A percentile compares a stretch with the other conserved stretches of the same genome.
phyloP scores from a whole-genome alignment of 2,888 invertebrate species.

The Tupiocoris notatus region DNA sequence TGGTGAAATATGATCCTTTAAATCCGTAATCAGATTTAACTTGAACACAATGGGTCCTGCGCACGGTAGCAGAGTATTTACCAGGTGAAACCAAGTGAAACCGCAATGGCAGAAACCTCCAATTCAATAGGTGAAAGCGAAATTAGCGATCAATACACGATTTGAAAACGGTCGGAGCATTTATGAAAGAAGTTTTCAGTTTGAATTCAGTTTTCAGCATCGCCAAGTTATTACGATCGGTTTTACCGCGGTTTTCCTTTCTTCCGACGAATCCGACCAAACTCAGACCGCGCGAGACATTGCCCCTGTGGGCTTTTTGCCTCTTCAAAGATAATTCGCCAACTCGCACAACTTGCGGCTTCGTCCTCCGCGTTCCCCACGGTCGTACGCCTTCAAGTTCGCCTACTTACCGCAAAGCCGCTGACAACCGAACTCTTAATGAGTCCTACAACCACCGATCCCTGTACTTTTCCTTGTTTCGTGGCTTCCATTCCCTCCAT shows the following conservation, averaged over 20 bases:
- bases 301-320: conserved; percentile 2
- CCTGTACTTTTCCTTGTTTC: not conserved
- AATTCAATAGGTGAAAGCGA: no score
- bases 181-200: no score
- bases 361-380: not conserved
- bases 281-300: not conserved
- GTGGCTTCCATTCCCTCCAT: not conserved
- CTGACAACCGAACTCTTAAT: conserved; percentile 27
- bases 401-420: not conserved
- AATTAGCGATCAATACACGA: no score
- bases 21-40: no score
- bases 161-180: no score
- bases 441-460: not conserved
- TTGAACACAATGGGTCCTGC: no score
- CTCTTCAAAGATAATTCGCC: conserved; percentile 14
- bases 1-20: no score
- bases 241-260: not conserved
- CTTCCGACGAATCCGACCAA: not conserved
- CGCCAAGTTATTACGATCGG: not conserved
- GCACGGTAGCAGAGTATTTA: no score
- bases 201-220: no score
- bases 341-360: conserved; percentile 8
- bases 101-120: no score
- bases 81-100: no score
- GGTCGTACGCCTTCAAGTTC: not conserved